Percentiles rank a stretch among this genome's conserved stretches.
Conservation (phyloP, 2,113 vertebrate genomes). For the Eudyptes chrysolophus region DNA sequence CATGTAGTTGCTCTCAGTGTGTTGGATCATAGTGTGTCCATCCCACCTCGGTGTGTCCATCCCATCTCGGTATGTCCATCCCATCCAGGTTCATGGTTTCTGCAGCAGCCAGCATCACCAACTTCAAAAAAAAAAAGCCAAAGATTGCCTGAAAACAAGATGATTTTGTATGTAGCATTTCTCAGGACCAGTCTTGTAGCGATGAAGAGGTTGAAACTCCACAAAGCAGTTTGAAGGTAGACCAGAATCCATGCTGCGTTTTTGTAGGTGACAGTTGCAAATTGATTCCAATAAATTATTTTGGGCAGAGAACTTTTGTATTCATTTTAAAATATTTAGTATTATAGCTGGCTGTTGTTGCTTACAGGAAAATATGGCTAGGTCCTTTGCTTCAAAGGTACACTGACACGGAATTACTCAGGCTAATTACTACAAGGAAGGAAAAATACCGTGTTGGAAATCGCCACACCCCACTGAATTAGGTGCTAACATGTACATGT, state of each 20-base stretch:
- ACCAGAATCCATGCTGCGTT: neutral
- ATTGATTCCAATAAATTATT: neutral
- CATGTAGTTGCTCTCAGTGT: neutral
- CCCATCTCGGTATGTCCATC: neutral
- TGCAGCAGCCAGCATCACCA: neutral
- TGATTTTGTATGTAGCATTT: neutral
- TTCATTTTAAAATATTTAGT: neutral
- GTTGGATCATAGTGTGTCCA: neutral
- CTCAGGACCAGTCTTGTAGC: neutral
- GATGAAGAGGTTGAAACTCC: neutral
- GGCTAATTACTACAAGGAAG: neutral
- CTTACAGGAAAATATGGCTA: neutral
- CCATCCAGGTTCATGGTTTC: neutral
- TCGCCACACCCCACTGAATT: neutral
- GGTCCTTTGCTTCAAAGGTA: neutral
- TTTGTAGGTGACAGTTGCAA: neutral
- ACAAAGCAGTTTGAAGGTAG: neutral
- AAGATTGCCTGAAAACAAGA: neutral
- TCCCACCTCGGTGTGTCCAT: neutral
- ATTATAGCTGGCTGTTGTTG: neutral
- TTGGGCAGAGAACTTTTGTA: neutral
- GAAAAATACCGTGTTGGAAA: neutral
- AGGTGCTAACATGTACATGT: neutral
- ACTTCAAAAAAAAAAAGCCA: neutral
- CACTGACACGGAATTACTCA: accelerated